Conservation (phyloP, 2,113 vertebrate species). For the Myxocyprinus asiaticus region DNA sequence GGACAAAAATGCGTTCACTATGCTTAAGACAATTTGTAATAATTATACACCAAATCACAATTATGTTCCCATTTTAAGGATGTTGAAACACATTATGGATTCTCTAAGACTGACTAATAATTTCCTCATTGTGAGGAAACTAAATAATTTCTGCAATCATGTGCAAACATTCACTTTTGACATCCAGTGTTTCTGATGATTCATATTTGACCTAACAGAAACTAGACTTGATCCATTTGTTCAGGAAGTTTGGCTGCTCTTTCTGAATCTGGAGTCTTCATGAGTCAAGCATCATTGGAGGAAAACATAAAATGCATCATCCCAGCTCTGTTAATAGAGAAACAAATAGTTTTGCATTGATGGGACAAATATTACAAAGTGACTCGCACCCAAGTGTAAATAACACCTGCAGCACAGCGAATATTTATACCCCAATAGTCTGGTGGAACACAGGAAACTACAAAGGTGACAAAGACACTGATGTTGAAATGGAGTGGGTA, state of each 20-base stretch:
- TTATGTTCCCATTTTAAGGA: neutral
- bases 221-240: neutral
- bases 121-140: constrained; percentile 49
- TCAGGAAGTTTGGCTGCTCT: constrained; percentile 11
- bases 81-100: neutral
- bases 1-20: neutral
- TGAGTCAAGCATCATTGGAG: constrained; percentile 1
- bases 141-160: constrained; percentile 15
- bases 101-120: constrained; percentile 25
- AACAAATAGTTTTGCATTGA: neutral
- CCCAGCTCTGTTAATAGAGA: constrained; percentile 5
- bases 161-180: constrained; percentile 2
- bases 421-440: too few species aligned
- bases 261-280: neutral
- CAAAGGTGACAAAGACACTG: too few species aligned
- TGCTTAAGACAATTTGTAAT: neutral
- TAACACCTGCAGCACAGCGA: too few species aligned
- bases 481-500: too few species aligned
- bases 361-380: too few species aligned
- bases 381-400: too few species aligned
- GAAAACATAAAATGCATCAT: neutral
- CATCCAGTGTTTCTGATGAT: neutral
- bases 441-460: too few species aligned
- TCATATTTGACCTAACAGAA: neutral
- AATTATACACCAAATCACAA: neutral